Conservation (phyloP, 2,113 vertebrate genomes). For the Boleophthalmus pectinirostris region DNA sequence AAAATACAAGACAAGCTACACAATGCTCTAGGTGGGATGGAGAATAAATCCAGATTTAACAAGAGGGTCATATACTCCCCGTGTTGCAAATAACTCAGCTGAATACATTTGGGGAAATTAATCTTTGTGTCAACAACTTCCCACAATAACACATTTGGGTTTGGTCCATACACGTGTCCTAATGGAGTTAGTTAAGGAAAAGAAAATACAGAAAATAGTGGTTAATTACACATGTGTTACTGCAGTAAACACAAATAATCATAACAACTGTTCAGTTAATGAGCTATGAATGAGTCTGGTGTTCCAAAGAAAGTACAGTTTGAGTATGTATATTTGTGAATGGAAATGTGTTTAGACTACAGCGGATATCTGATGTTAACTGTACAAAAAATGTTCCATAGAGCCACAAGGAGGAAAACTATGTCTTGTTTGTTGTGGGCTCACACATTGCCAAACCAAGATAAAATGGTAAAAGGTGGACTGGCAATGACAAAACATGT, state of each 20-base stretch:
- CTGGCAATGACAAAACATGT: not conserved
- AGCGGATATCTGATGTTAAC: slow-evolving; percentile 15
- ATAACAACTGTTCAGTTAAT: slow-evolving; percentile 61
- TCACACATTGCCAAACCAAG: no score
- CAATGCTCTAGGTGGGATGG: not conserved
- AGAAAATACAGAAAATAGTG: slow-evolving; percentile 24
- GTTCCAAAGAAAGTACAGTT: slow-evolving; percentile 36
- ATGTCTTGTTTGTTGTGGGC: no score
- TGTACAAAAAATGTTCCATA: not conserved
- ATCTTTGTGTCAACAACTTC: slow-evolving; percentile 26
- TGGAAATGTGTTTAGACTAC: slow-evolving; percentile 23
- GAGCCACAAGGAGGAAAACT: no score
- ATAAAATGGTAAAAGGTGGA: no score
- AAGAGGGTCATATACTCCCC: slow-evolving; percentile 17
- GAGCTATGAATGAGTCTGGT: slow-evolving; percentile 33
- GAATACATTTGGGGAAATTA: not conserved
- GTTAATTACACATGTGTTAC: slow-evolving; percentile 56
- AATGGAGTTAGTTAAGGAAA: slow-evolving; percentile 23
- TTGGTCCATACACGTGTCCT: slow-evolving; percentile 44
- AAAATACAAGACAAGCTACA: slow-evolving; percentile 1
- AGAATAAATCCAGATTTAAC: slow-evolving; percentile 46
- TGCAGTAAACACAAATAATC: slow-evolving; percentile 54
- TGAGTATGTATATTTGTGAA: slow-evolving; percentile 38
- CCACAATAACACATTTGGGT: slow-evolving; percentile 27
- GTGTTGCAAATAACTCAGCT: not conserved